Conservation (phyloP, 37 sponge, comb jelly and placozoan genomes). For the Lycopodina hypogea region DNA sequence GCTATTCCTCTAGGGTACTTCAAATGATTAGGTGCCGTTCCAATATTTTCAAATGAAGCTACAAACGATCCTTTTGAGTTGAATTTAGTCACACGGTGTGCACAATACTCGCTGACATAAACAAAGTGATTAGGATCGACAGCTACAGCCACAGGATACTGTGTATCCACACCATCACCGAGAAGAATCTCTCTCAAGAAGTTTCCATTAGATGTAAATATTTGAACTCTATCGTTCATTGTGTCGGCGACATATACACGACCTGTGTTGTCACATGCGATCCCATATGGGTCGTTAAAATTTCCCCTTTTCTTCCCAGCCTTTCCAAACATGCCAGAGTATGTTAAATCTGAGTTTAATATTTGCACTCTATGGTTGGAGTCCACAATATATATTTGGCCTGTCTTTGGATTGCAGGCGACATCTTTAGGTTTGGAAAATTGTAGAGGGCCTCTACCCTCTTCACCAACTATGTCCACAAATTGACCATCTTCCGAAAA, state of each 20-base stretch:
- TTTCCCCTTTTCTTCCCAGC: conserved; percentile 33
- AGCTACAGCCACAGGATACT: background rate
- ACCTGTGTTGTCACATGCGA: conserved; percentile 43
- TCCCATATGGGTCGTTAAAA: conserved; percentile 45
- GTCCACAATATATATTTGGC: conserved; percentile 54
- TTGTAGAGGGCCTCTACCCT: conserved; percentile 16
- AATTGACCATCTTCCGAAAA: conserved; percentile 53
- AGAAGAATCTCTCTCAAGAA: conserved; percentile 24
- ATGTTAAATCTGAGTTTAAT: conserved; percentile 43
- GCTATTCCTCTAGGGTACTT: conserved; percentile 39
- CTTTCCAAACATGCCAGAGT: conserved; percentile 44
- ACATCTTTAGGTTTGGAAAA: conserved; percentile 47
- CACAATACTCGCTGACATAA: conserved; percentile 23
- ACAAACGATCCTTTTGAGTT: conserved; percentile 42
- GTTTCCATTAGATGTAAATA: conserved; percentile 38
- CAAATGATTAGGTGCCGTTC: conserved; percentile 24
- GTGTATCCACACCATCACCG: background rate
- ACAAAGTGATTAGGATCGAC: conserved; percentile 25
- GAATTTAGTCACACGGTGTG: conserved; percentile 20
- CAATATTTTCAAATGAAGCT: conserved; percentile 34
- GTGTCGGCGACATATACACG: conserved; percentile 57
- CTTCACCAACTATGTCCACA: conserved; percentile 25
- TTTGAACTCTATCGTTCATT: conserved; percentile 49
- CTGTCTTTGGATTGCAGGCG: conserved; percentile 12
- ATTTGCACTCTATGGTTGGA: conserved; percentile 60